Base-by-base conservation (phyloP, 2,113 vertebrate genomes). In the Nothobranchius kuhntae region DNA sequence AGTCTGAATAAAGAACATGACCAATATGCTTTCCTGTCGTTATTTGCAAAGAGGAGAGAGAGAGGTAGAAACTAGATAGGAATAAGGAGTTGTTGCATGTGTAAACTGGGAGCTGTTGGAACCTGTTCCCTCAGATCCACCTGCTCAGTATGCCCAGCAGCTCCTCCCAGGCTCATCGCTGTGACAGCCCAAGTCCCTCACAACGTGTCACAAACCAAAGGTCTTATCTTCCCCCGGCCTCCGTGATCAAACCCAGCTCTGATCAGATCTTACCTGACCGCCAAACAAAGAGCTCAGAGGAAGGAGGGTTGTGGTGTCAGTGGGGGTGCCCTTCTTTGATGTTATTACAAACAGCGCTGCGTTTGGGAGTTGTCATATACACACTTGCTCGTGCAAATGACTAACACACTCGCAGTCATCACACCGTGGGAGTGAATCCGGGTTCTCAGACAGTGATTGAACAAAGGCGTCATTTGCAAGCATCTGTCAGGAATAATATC, bases 211-310 rank as follows among this genome's bases (percentile, higher is more conserved):
- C 90, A 90, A 88, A 89, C 82, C 86, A 91, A 91, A 91, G 81
- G 80, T 80, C 76, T 82, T 65, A 62, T 75, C 82, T 73, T 79
- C 61, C 54, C 57, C 78, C 81, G 75, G 68, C 80, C 67, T 57
- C 38, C 86, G 84, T 92, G 92, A 92, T 92, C 91, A 92, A 92
- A 91, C 91, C 84, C 75, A 71, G 68, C 72, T 86, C 80, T 91
- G 92, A 93, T 93, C 89, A 91, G 90, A 92, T 89, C 85, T 82
- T 89, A 91, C 85, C 89, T 78, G 84, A 76, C 79, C 86, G 87
- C 73, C 78, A 78, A 81, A 83, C 86, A 85, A 86, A 86, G 84
- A 77, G 71, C 66, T 69, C 77, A 74, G 77, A 75, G 54, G 64
- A 53, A 46, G 56, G 61, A 61, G 59, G 53, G 48, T 65, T 62